These are phyloP conservation scores for Geopemphigus sp. DNA, from an alignment of 1,140 invertebrate genomes.

Conservation along the genomic window DNA sequence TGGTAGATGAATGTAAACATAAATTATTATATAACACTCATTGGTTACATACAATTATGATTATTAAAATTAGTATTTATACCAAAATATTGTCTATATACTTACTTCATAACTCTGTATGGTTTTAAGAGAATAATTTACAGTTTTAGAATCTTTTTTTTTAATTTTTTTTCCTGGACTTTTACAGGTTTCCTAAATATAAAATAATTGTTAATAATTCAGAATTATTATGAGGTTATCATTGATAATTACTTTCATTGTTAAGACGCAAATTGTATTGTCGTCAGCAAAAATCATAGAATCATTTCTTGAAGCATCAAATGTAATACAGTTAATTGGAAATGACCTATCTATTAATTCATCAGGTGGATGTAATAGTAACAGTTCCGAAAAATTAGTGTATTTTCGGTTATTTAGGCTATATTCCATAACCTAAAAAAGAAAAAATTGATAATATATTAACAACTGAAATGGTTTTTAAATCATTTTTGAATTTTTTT, in stretches of 20 bases:
- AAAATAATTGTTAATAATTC: background rate
- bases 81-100: background rate
- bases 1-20: background rate
- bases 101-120: slow-evolving; percentile 53
- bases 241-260: slow-evolving; percentile 56
- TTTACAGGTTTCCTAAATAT: background rate
- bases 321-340: slow-evolving; percentile 61
- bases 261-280: slow-evolving; percentile 63
- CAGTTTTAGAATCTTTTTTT: background rate
- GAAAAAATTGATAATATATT: background rate
- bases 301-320: slow-evolving; percentile 61
- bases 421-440: slow-evolving; percentile 67
- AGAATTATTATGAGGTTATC: slow-evolving; percentile 54
- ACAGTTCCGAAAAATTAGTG: slow-evolving; percentile 60
- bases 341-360: slow-evolving; percentile 58
- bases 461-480: background rate
- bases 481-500: background rate
- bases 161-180: slow-evolving; percentile 21
- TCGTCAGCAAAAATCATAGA: slow-evolving; percentile 68
- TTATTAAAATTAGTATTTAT: no score
- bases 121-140: slow-evolving; percentile 44
- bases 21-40: background rate
- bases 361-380: slow-evolving; percentile 57
- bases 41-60: slow-evolving; percentile 7
- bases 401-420: slow-evolving; percentile 61